phyloP scores from a whole-genome alignment of 2,113 vertebrate genomes.

The Phylloscopus whistleri region DNA sequence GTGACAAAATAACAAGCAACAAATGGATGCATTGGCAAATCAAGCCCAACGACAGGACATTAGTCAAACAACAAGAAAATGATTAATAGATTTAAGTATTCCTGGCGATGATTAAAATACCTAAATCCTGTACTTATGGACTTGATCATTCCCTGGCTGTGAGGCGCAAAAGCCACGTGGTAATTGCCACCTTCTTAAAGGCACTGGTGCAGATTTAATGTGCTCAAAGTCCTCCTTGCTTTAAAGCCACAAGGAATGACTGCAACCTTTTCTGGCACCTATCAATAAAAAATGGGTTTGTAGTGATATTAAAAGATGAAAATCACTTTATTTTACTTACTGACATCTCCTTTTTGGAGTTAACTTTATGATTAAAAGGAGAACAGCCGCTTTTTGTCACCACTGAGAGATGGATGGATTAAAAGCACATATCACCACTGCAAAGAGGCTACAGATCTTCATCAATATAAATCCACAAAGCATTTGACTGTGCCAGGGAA shows the following conservation, averaged over 20 bases:
- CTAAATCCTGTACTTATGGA: not conserved
- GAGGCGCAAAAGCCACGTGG: not conserved
- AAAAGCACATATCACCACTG: not conserved
- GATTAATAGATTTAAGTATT: slow-evolving; percentile 27
- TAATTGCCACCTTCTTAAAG: not conserved
- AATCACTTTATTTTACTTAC: slow-evolving; percentile 19
- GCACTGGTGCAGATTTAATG: not conserved
- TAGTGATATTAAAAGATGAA: slow-evolving; percentile 34
- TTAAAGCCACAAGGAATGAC: not conserved
- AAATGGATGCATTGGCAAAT: slow-evolving; percentile 19
- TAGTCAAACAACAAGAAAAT: slow-evolving; percentile 33
- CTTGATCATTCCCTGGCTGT: not conserved
- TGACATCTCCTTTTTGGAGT: slow-evolving; percentile 44
- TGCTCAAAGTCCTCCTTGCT: not conserved
- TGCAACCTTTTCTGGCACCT: not conserved
- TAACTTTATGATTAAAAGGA: slow-evolving; percentile 33
- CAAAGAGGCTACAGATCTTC: not conserved
- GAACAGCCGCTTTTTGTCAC: slow-evolving; percentile 7
- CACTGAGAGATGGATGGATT: slow-evolving; percentile 32
- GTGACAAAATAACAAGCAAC: slow-evolving; percentile 7
- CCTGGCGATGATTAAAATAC: not conserved
- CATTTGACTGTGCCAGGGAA: not conserved
- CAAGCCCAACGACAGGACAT: not conserved
- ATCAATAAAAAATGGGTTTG: slow-evolving; percentile 51
- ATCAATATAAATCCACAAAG: slow-evolving; percentile 49